A percentile compares a stretch with the other conserved stretches of the same genome.
These are phyloP conservation scores for Hipposideros larvatus DNA, from an alignment of 2,797 vertebrate genomes.

Conservation along the genomic window DNA sequence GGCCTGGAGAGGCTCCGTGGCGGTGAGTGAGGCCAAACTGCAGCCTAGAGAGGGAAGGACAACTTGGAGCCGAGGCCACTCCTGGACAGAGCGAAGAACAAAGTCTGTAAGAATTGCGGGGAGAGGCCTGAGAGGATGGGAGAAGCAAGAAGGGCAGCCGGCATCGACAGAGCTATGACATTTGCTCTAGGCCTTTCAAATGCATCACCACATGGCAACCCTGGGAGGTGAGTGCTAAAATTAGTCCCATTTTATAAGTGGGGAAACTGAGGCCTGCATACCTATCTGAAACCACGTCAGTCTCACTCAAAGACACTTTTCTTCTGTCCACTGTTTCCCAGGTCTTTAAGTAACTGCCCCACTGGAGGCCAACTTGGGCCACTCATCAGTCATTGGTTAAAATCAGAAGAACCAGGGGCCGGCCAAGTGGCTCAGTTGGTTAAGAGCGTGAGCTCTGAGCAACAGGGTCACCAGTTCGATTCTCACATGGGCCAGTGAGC, in stretches of 20 bases:
- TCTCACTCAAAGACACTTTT: not conserved
- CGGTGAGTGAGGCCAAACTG: not conserved
- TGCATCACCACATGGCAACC: not conserved
- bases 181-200: not conserved
- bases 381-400: not conserved
- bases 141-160: not conserved
- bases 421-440: too few species aligned
- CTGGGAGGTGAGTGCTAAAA: not conserved
- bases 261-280: not conserved
- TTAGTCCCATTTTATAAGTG: not conserved
- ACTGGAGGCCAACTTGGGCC: not conserved
- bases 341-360: not conserved
- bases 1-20: not conserved
- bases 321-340: not conserved
- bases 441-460: too few species aligned
- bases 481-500: too few species aligned
- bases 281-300: not conserved
- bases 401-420: not conserved
- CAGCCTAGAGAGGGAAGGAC: not conserved
- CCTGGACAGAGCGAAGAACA: not conserved
- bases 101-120: not conserved
- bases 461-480: too few species aligned
- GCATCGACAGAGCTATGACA: not conserved
- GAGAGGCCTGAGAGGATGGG: accelerated
- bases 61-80: not conserved